Conservation (phyloP, 2,113 vertebrate genomes). For the Hydrolagus affinis region DNA sequence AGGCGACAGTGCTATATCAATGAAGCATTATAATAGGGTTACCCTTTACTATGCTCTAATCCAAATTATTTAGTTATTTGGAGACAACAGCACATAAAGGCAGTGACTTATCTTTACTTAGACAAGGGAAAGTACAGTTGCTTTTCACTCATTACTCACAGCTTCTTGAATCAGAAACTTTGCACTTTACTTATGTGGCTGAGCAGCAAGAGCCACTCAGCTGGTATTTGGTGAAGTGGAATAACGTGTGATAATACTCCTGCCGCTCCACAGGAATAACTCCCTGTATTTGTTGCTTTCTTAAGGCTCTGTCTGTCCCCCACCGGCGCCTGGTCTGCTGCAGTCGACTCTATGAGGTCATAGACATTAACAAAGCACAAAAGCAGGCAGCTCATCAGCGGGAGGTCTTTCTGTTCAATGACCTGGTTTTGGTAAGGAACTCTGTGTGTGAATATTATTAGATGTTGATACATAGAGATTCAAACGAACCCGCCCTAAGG, state of each 20-base stretch:
- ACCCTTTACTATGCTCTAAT: too few relatives aligned
- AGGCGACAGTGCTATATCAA: too few relatives aligned
- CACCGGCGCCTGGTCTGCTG: conserved; percentile 94
- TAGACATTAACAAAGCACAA: conserved; percentile 88
- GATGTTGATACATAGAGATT: not conserved
- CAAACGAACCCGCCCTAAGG: not conserved
- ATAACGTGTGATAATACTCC: not conserved
- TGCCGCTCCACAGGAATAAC: not conserved
- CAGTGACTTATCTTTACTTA: too few relatives aligned
- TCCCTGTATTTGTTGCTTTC: not conserved
- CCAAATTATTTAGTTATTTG: too few relatives aligned
- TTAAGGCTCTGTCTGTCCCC: conserved; percentile 83
- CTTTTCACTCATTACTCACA: too few relatives aligned
- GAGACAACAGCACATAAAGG: too few relatives aligned
- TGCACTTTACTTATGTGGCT: not conserved
- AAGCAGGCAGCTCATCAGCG: conserved; percentile 92
- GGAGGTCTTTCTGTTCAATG: conserved; percentile 97
- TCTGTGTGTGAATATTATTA: not conserved
- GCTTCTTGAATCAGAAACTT: not conserved
- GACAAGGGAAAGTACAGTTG: too few relatives aligned
- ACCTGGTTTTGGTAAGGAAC: conserved; percentile 82
- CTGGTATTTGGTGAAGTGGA: not conserved
- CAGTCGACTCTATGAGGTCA: conserved; percentile 92
- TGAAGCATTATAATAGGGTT: too few relatives aligned
- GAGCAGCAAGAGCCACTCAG: not conserved